Evolutionary conservation across 2,888 invertebrate species (phyloP).

Genomic region (Clitarchus hookeri): DNA sequence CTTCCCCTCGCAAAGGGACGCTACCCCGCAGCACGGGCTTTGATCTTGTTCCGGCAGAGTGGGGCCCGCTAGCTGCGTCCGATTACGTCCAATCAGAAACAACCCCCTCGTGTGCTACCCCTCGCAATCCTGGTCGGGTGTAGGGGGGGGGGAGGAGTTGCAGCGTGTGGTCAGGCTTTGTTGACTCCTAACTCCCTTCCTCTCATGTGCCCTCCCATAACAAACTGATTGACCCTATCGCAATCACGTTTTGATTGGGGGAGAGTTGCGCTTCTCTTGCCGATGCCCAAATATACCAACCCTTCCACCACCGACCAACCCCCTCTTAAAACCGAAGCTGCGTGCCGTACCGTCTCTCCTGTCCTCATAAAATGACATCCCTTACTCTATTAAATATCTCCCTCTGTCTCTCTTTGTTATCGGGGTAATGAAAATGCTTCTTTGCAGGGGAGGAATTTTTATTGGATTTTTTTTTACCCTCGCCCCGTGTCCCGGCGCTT

Average conservation of each 20-base stretch:
- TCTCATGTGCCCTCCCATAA: not conserved
- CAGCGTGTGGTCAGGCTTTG: conserved; percentile 20
- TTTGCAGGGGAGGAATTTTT: conserved; percentile 14
- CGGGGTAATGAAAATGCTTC: conserved; percentile 1
- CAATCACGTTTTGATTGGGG: conserved; percentile 37
- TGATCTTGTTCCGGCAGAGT: conserved; percentile 20
- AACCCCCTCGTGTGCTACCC: not conserved
- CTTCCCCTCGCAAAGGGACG: not conserved
- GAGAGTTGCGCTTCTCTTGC: not conserved
- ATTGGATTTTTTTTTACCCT: not conserved
- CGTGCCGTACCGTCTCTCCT: not conserved
- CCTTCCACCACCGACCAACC: not conserved
- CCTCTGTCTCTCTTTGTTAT: not conserved
- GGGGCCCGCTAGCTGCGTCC: conserved; percentile 22
- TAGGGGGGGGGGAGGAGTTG: too few species aligned
- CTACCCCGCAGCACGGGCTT: not conserved
- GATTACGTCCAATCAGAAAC: conserved; percentile 31
- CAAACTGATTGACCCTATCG: conserved; percentile 28
- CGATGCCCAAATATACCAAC: not conserved
- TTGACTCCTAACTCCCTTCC: conserved; percentile 2
- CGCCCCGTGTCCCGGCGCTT: not conserved
- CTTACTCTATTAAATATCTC: conserved; percentile 3
- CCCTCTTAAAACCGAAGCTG: not conserved
- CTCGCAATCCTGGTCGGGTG: not conserved
- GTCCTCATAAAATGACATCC: conserved; percentile 1